These are phyloP conservation scores for Phaethon lepturus DNA, from an alignment of 2,113 vertebrate genomes.

Conservation along the genomic window DNA sequence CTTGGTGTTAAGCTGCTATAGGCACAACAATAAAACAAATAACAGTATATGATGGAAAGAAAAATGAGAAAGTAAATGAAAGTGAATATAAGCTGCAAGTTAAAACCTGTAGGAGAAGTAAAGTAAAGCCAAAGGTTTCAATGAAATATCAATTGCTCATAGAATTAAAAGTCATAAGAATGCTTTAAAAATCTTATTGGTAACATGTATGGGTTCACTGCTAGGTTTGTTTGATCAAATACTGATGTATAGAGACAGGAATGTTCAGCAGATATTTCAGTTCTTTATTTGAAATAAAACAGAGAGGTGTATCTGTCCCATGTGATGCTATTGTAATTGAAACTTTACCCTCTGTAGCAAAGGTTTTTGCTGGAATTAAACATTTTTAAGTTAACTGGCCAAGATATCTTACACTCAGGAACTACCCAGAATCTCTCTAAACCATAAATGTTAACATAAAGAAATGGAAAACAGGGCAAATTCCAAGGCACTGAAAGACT, in stretches of 20 bases:
- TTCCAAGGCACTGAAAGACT: neutral
- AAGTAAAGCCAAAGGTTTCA: neutral
- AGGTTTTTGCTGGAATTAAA: neutral
- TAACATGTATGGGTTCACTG: neutral
- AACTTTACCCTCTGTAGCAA: neutral
- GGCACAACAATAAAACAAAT: neutral
- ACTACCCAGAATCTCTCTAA: neutral
- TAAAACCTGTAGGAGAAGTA: neutral
- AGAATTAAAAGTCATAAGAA: neutral
- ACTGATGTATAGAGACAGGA: neutral
- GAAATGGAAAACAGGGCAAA: neutral
- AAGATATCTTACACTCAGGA: neutral
- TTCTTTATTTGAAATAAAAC: slow-evolving; percentile 15
- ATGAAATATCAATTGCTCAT: neutral
- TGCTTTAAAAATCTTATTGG: neutral
- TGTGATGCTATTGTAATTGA: neutral
- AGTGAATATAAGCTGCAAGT: neutral
- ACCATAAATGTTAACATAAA: neutral
- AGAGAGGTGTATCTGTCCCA: neutral
- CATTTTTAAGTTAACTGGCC: neutral
- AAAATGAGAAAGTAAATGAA: neutral
- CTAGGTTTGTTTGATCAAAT: slow-evolving; percentile 12
- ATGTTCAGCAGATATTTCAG: neutral
- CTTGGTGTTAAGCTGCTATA: neutral
- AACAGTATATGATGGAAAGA: neutral